Percentiles rank a stretch among this genome's conserved stretches.
Evolutionary conservation across 2,888 invertebrate genomes (phyloP).

Genomic region (Magallana nippona): DNA sequence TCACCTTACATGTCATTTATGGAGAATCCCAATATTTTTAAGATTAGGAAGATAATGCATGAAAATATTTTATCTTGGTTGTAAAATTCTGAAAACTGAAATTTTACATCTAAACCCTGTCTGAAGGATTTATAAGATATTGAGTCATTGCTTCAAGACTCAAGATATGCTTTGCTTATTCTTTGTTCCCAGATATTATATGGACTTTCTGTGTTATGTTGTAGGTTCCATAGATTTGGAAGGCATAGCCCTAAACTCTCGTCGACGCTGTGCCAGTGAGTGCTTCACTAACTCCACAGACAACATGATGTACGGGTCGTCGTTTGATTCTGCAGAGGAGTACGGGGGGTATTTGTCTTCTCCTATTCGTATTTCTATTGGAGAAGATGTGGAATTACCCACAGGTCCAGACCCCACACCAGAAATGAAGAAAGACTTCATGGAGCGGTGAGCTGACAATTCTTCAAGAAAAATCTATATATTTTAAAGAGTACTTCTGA

Average conservation of each 20-base stretch:
- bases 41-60: too few relatives aligned
- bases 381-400: constrained; percentile 59
- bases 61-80: too few relatives aligned
- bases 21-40: too few relatives aligned
- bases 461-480: too few relatives aligned
- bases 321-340: constrained; percentile 62
- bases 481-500: too few relatives aligned
- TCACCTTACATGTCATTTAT: too few relatives aligned
- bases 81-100: too few relatives aligned
- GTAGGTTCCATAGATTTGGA: constrained; percentile 52
- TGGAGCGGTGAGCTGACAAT: constrained; percentile 57
- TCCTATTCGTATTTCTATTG: constrained; percentile 67
- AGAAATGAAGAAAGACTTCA: constrained; percentile 63
- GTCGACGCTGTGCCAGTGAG: constrained; percentile 71
- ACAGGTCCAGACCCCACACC: constrained; percentile 48
- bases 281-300: constrained; percentile 69
- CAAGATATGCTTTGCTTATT: too few relatives aligned
- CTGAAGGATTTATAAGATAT: too few relatives aligned
- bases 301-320: constrained; percentile 60
- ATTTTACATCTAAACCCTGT: too few relatives aligned
- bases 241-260: constrained; percentile 55
- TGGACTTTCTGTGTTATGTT: not conserved
- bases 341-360: constrained; percentile 55
- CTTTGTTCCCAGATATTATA: too few relatives aligned
- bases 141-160: too few relatives aligned